These are phyloP conservation scores for Bombus sibiricus DNA, from an alignment of 1,140 invertebrate genomes.

Conservation along the genomic window DNA sequence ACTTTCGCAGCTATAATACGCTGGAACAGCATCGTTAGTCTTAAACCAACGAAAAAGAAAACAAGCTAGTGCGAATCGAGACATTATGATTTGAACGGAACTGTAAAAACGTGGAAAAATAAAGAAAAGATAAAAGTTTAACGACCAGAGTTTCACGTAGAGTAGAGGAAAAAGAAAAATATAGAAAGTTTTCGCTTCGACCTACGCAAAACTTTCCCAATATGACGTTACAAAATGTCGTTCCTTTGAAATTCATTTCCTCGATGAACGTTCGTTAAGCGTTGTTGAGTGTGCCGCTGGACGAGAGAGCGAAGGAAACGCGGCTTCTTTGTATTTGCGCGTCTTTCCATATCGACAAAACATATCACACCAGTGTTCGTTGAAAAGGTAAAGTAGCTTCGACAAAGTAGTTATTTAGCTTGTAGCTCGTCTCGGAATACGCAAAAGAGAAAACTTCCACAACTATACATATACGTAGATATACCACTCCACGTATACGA, in stretches of 20 bases:
- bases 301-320: background rate
- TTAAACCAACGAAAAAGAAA: background rate
- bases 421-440: background rate
- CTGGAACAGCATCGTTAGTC: background rate
- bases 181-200: slow-evolving; percentile 55
- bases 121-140: slow-evolving; percentile 11
- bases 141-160: background rate
- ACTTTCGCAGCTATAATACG: background rate
- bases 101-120: slow-evolving; percentile 29
- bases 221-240: slow-evolving; percentile 5
- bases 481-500: background rate
- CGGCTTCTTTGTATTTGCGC: no score
- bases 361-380: background rate
- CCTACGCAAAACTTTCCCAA: slow-evolving; percentile 55
- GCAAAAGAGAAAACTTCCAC: background rate
- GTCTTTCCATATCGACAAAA: background rate
- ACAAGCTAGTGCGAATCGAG: slow-evolving; percentile 16
- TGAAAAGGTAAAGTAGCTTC: background rate
- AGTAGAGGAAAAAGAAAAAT: slow-evolving; percentile 47
- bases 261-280: background rate
- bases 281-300: background rate
- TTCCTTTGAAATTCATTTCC: background rate
- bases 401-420: background rate
- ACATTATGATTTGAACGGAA: background rate
- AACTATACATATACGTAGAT: no score